These are phyloP conservation scores for Amblyopsis rosae DNA, from an alignment of 2,113 vertebrate species.

Conservation along the genomic window DNA sequence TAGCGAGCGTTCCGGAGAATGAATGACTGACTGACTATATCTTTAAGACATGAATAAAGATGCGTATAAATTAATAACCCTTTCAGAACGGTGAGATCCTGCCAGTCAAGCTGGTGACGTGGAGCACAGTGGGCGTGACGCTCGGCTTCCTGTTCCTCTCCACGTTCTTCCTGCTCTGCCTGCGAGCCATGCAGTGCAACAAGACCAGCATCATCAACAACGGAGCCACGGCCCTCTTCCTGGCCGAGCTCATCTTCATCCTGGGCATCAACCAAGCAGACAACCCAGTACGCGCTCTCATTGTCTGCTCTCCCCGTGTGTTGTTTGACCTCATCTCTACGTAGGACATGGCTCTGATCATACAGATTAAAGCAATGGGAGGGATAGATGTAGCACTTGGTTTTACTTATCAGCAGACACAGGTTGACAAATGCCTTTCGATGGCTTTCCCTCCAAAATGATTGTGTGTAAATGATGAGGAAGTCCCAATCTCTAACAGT, in stretches of 20 bases:
- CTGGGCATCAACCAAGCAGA: constrained; percentile 94
- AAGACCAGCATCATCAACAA: constrained; percentile 88
- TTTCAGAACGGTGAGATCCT: constrained; percentile 91
- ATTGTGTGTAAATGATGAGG: too few relatives aligned
- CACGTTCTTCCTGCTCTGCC: constrained; percentile 80
- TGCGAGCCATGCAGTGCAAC: constrained; percentile 83
- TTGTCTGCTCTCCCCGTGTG: background rate
- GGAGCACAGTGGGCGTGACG: constrained; percentile 84
- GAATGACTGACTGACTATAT: too few relatives aligned
- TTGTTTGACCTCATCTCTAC: too few relatives aligned
- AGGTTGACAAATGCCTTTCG: too few relatives aligned
- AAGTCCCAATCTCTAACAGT: too few relatives aligned
- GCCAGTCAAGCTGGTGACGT: constrained; percentile 86
- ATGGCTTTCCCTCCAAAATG: too few relatives aligned
- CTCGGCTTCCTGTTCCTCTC: constrained; percentile 86
- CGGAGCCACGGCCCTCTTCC: constrained; percentile 80
- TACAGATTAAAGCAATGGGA: too few relatives aligned
- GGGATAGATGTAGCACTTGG: too few relatives aligned
- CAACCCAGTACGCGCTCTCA: constrained; percentile 76
- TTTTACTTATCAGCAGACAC: too few relatives aligned
- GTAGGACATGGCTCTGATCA: too few relatives aligned
- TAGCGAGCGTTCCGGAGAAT: background rate
- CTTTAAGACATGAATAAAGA: constrained; percentile 1
- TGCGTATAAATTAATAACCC: too few relatives aligned
- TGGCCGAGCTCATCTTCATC: constrained; percentile 89